Conservation (phyloP, 2,113 vertebrate genomes). For the Actinemys pallida region DNA sequence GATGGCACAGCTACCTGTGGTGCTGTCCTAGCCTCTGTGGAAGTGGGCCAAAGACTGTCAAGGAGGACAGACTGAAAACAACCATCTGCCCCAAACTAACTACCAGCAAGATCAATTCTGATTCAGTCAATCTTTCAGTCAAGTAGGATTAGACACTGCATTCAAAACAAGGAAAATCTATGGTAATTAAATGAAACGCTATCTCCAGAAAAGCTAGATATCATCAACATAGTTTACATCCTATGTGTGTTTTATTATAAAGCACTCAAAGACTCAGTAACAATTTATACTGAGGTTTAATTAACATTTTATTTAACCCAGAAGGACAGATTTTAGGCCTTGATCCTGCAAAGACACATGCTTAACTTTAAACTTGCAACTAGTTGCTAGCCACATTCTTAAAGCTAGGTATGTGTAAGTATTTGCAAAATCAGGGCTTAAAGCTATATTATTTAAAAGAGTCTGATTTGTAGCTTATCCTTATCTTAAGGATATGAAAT, state of each 20-base stretch:
- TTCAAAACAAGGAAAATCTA: not conserved
- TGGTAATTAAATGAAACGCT: not conserved
- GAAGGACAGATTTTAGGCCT: not conserved
- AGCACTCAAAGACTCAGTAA: not conserved
- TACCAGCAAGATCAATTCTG: not conserved
- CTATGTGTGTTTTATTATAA: not conserved
- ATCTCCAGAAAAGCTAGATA: not conserved
- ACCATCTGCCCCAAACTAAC: not conserved
- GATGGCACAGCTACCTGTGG: not conserved
- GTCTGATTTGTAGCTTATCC: not conserved
- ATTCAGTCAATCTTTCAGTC: not conserved
- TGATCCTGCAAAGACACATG: not conserved
- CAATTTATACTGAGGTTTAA: not conserved
- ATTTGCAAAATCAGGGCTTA: not conserved
- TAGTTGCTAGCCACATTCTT: not conserved
- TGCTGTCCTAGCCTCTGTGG: not conserved
- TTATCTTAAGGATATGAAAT: not conserved
- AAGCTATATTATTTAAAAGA: not conserved
- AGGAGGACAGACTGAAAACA: rapidly evolving
- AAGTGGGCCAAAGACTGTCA: not conserved
- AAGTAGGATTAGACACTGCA: not conserved
- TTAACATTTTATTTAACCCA: not conserved
- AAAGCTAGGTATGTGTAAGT: rapidly evolving
- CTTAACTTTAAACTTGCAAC: not conserved
- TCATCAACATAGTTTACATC: not conserved